Percentiles rank a stretch among this genome's conserved stretches.
phyloP scores from a whole-genome alignment of 1,140 invertebrate species.

The Melanaphis sacchari region DNA sequence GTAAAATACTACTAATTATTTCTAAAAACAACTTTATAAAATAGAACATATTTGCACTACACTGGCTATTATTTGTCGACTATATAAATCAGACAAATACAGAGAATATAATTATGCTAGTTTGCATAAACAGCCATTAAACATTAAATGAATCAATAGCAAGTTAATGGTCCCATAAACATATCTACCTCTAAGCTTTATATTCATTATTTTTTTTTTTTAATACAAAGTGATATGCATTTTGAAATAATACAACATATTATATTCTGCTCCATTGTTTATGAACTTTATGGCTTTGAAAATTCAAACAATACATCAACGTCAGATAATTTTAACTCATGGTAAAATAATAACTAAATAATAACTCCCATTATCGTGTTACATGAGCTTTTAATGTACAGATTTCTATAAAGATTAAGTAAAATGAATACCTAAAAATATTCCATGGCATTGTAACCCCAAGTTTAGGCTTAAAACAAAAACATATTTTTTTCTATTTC shows the following conservation, averaged over 20 bases:
- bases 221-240: neutral
- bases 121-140: neutral
- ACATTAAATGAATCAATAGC: neutral
- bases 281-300: neutral
- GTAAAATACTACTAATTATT: neutral
- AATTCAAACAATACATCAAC: conserved; percentile 26
- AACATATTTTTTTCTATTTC: neutral
- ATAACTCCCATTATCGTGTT: conserved; percentile 17
- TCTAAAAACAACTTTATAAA: neutral
- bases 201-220: neutral
- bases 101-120: neutral
- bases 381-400: conserved; percentile 15
- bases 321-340: conserved; percentile 24
- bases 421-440: neutral
- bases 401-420: conserved; percentile 5
- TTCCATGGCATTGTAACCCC: neutral
- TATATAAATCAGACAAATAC: conserved; percentile 8
- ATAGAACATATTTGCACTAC: neutral
- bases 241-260: neutral
- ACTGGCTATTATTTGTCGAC: neutral
- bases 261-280: neutral
- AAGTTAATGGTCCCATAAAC: neutral
- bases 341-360: conserved; percentile 14
- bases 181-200: neutral
- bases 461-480: neutral